phyloP scores from a whole-genome alignment of 1,140 invertebrate genomes.

The Zaprionus nigranus region DNA sequence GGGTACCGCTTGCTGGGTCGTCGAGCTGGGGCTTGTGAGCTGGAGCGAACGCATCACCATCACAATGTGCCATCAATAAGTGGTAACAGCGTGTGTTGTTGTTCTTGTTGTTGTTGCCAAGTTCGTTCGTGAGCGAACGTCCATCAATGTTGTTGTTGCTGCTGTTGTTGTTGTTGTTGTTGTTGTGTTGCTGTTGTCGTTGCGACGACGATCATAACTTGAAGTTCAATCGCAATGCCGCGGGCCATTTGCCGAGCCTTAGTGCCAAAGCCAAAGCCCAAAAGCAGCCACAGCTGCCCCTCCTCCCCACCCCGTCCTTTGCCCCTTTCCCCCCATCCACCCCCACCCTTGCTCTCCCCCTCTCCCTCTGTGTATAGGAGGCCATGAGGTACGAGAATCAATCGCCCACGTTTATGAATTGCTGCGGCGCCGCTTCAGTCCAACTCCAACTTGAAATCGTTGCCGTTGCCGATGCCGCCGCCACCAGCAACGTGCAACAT shows the following conservation, averaged over 20 bases:
- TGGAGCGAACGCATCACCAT: slow-evolving; percentile 75
- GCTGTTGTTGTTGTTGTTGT: slow-evolving; percentile 53
- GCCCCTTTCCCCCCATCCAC: too few species aligned
- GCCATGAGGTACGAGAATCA: slow-evolving; percentile 80
- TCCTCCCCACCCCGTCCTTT: background rate
- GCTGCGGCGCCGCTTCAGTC: slow-evolving; percentile 77
- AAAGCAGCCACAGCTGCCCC: slow-evolving; percentile 57
- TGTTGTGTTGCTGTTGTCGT: slow-evolving; percentile 52
- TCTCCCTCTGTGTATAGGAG: slow-evolving; percentile 41
- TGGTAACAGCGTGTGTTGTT: slow-evolving; percentile 80
- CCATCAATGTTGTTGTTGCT: slow-evolving; percentile 72
- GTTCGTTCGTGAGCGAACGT: slow-evolving; percentile 81
- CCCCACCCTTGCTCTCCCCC: background rate
- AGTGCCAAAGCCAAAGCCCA: slow-evolving; percentile 81
- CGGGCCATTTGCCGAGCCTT: slow-evolving; percentile 84
- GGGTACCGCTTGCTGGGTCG: slow-evolving; percentile 43
- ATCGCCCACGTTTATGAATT: slow-evolving; percentile 84
- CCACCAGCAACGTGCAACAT: slow-evolving; percentile 76
- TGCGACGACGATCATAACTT: slow-evolving; percentile 83
- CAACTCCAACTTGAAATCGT: slow-evolving; percentile 33
- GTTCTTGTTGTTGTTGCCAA: slow-evolving; percentile 51
- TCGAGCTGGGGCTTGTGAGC: slow-evolving; percentile 21
- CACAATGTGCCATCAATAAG: slow-evolving; percentile 82
- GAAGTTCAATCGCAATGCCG: slow-evolving; percentile 84
- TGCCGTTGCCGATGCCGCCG: slow-evolving; percentile 39